These are phyloP conservation scores for Tupaia tana DNA, from an alignment of 2,113 vertebrate genomes.

Conservation along the genomic window DNA sequence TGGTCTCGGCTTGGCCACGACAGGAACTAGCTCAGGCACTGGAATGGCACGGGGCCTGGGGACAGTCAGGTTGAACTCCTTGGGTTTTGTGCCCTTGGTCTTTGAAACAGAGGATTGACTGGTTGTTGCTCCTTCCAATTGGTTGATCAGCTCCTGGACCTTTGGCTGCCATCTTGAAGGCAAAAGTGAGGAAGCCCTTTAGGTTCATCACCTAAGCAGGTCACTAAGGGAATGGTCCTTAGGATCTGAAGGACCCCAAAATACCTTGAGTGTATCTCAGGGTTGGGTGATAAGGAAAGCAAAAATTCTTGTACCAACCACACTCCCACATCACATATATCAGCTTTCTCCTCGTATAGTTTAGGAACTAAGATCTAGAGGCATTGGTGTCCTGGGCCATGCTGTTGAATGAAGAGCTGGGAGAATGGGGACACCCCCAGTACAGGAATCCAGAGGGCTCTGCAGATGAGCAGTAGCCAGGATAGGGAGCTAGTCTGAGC, in stretches of 20 bases:
- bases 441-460: neutral
- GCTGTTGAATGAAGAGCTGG: neutral
- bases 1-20: constrained; percentile 85
- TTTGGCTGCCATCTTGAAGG: constrained; percentile 91
- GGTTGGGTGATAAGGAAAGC: neutral
- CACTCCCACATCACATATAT: neutral
- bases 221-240: neutral
- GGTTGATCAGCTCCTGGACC: constrained; percentile 87
- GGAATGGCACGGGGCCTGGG: constrained; percentile 87
- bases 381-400: neutral
- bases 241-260: neutral
- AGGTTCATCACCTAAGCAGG: neutral
- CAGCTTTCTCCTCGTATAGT: neutral
- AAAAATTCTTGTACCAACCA: fast-evolving
- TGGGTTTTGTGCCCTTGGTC: constrained; percentile 87
- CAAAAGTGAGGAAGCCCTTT: neutral
- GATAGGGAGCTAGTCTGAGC: neutral
- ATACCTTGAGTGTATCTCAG: neutral
- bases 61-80: constrained; percentile 91
- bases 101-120: constrained; percentile 76
- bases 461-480: neutral
- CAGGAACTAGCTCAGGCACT: constrained; percentile 86
- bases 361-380: constrained; percentile 55
- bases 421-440: fast-evolving
- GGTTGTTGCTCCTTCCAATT: constrained; percentile 83